Evolutionary conservation across 2,888 invertebrate species (phyloP), one percentile per base, ranked within the genome.

Genomic region (Drosophila paramelanica): DNA sequence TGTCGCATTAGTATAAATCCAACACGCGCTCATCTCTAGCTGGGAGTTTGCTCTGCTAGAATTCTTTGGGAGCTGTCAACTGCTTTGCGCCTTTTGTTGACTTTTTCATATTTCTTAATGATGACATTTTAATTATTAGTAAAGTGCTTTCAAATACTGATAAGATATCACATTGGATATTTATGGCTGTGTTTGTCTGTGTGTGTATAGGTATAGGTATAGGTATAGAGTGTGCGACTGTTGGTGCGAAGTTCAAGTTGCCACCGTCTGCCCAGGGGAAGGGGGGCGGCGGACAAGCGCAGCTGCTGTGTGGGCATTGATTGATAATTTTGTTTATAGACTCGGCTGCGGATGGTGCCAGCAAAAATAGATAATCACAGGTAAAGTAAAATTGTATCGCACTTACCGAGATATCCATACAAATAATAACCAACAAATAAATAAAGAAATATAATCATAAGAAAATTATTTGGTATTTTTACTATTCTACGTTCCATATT

Each of bases 111-210:
- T 89, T 87, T 87, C 85, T 85, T 80, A 85, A 88, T 90, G 90
- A 90, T 90, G 89, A 90, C 91, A 90, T 85, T 90, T 90, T 90
- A 90, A 90, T 90, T 90, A 90, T 85, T 90, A 89, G 90, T 90
- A 88, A 90, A 89, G 91, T 89, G 88, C 74, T 86, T 72, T 79
- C 84, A 79, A 87, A 75, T 61, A 69, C 65, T 67, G 90, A 90
- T 90, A 89, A 90, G 90, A 84, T 90, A 90, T 75, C 74, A 51
- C 67, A 77, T 67, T 80, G 76, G 84, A 87, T 89, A 87, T 80
- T 81, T 87, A 87, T 73, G 79, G 51, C 47, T 51, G 67, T 52
- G 60, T 57, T 52, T 51, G 43, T 56, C 64, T 65, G 39, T 64
- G 25, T 14, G 10, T 20, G 33, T 43, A 38, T 51, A 17, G 17